Base-by-base conservation (phyloP, 2,113 vertebrate genomes). In the Calyptomena viridis region DNA sequence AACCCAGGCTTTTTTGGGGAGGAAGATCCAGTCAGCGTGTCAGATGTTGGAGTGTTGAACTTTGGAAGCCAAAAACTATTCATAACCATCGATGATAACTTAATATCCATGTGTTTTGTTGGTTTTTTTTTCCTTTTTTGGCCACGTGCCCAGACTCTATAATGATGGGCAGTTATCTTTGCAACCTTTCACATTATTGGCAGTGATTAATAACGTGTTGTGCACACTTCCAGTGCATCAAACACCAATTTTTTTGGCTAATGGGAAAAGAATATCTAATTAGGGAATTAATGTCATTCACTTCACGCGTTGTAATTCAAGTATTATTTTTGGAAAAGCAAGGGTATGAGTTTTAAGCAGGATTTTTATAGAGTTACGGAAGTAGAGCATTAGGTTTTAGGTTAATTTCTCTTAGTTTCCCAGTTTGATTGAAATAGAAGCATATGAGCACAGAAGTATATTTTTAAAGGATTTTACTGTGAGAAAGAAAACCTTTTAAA, bases 161-260 rank as follows among this genome's bases (percentile, higher is more conserved):
- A 94, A 94, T 8, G 94, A 96, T 73, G 81, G 92, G 77, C 56
- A 62, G 84, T 97, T 96, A 95, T 96, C 96, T 91, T 56, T 63
- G 24, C 58, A 85, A 97, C 97, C 96, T 97, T 97, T 97, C 74
- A 79, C 83, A 85, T 94, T 93, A 90, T 96, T 90, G 94, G 89
- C 83, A 87, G 89, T 91, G 86, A 96, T 93, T 93, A 92, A 92
- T 96, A 96, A 96, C 2, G 62, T 78, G 91, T 87, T 96, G 72
- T 92, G 76, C 84, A 94, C 46, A 18, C 92, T 96, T 95, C 35
- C 35, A 80, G 94, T 95, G 92, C 92, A 94, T 96, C 94, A 94
- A 95, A 95, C 86, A 96, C 20, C 92, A 80, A 77, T 97, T 97
- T 97, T n/a, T 97, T 79, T 50, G 86, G 78, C 52, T 84, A 90